Percentiles rank a stretch among this genome's conserved stretches.
These are phyloP conservation scores for Sus cebifrons DNA, from an alignment of 2,797 vertebrate genomes.

Conservation along the genomic window DNA sequence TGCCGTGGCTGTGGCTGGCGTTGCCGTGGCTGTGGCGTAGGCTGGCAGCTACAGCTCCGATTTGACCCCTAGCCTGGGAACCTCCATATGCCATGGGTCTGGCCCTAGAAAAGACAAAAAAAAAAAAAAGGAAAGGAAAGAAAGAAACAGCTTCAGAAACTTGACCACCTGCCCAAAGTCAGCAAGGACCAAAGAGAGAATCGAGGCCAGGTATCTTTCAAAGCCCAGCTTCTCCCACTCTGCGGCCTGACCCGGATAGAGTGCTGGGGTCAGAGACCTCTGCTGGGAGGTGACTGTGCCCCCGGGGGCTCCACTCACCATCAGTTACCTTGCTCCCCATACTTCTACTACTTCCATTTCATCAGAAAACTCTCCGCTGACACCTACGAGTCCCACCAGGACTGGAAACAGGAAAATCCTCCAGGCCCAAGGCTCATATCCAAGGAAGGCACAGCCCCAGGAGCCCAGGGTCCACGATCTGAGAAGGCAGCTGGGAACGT, in stretches of 20 bases:
- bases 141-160: background rate
- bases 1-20: too few species aligned
- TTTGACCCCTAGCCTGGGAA: too few species aligned
- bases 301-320: background rate
- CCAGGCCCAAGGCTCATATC: fast-evolving
- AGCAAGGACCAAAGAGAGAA: background rate
- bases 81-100: too few species aligned
- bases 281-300: background rate
- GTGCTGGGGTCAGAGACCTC: background rate
- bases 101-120: too few species aligned
- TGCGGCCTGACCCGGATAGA: fast-evolving
- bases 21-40: too few species aligned
- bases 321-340: background rate
- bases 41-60: too few species aligned
- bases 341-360: background rate
- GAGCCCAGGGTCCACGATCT: background rate
- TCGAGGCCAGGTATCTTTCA: background rate
- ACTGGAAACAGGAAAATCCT: background rate
- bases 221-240: background rate
- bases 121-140: too few species aligned
- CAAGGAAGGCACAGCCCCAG: fast-evolving
- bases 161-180: fast-evolving
- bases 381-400: background rate
- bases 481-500: background rate
- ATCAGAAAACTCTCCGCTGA: background rate